Evolutionary conservation across 2,797 vertebrate species (phyloP), one percentile per base, ranked within the genome.

Genomic region (Centroberyx gerrardi): DNA sequence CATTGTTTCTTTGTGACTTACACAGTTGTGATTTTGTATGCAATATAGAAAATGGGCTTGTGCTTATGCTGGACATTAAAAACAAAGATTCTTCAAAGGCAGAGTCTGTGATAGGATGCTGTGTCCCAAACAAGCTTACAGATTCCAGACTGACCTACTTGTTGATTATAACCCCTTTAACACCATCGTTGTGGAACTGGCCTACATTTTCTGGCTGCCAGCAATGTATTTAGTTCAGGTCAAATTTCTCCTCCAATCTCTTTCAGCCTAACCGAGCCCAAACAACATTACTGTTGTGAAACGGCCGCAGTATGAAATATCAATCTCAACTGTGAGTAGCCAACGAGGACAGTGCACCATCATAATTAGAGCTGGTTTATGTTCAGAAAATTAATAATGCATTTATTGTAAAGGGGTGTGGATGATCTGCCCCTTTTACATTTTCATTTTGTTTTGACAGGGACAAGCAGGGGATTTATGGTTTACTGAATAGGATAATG

Each of bases 211-310:
- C 60, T 73, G 14, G 36, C 62, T 83, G 85, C 78, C 88, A 90
- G 75, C 66, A 85, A 71, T 74, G 70, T 62, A 86, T 84, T 92
- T 82, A 85, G 82, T 83, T 88, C 85, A 83, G 76, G 59, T 89
- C 81, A 80, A 76, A 80, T 84, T 75, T 79, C 80, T 31, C 62
- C 53, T 53, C 1, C 53, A 81, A 76, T 87, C 79, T 70, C 65
- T 60, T 91, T 90, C 84, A 88, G 78, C 72, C 72, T 53, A 83
- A 42, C 56, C 74, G 77, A 68, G 49, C 75, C 44, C 62, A 73
- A 90, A 92, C 85, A 90, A 78, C 44, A 40, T 55, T 44, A 40
- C 68, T 82, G 33, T 80, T 90, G 88, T 81, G 61, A 76, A 56
- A 70, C 64, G 40, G 51, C 42, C 60, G 44, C 42, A 0, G 5